Conservation (phyloP, 1,140 invertebrate genomes). For the Aradophagus sp. region DNA sequence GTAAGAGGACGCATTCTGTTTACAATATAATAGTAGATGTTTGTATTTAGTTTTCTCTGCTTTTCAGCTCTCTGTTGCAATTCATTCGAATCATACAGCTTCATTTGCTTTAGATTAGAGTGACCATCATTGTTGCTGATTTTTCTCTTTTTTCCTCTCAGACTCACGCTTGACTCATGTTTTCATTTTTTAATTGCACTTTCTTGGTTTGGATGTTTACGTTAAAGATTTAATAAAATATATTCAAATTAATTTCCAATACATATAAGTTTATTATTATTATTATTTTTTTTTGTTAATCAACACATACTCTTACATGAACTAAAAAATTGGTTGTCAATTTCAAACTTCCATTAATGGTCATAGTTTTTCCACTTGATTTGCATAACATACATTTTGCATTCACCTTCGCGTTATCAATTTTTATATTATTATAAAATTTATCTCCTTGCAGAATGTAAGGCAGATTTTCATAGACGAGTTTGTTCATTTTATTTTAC, state of each 20-base stretch:
- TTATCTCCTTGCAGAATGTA: constrained; percentile 7
- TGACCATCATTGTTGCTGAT: neutral
- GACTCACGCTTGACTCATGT: neutral
- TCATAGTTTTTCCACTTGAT: constrained; percentile 5
- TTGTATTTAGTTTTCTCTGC: constrained; percentile 11
- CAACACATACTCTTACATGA: constrained; percentile 14
- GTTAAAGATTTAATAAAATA: constrained; percentile 7
- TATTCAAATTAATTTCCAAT: neutral
- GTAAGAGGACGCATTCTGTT: constrained; percentile 8
- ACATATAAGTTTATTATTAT: constrained; percentile 1
- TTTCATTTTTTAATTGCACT: neutral
- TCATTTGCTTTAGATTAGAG: constrained; percentile 13
- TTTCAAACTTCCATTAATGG: constrained; percentile 19
- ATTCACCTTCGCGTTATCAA: neutral
- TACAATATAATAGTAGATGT: constrained; percentile 13
- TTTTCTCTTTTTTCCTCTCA: constrained; percentile 1
- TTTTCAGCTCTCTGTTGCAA: too few species aligned
- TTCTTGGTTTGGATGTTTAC: constrained; percentile 2
- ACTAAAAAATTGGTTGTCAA: constrained; percentile 10
- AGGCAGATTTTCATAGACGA: constrained; percentile 1
- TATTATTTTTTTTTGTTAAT: neutral
- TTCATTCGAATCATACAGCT: too few species aligned
- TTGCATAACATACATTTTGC: constrained; percentile 21
- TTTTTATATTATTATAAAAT: constrained; percentile 11
- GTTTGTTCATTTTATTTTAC: too few species aligned